Evolutionary conservation across 2,797 vertebrate genomes (phyloP), one percentile per base, ranked within the genome.

Genomic region (Octomys mimax): DNA sequence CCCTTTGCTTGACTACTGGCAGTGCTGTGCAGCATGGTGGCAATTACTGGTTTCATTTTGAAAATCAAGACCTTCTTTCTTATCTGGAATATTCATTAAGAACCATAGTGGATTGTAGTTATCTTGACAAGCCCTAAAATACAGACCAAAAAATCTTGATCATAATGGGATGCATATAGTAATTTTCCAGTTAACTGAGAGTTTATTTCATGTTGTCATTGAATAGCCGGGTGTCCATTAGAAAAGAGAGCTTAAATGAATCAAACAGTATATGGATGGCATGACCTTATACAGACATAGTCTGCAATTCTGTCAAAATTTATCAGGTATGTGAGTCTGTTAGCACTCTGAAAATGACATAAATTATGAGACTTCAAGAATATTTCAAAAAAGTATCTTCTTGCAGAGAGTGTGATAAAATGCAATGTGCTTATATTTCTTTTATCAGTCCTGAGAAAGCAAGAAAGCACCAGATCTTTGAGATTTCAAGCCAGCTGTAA

Each of bases 171-270:
- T 59, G 68, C 59, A 64, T 39, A 64, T 54, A 68, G 73, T 62
- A 68, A 36, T 33, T 93, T 77, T 31, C 21, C 0, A 77, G 46
- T 83, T 79, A 88, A 75, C 6, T 82, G 75, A 64, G 31, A 78
- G 36, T 87, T 87, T 64, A 96, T 78, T 88, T 71, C 26, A 57
- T 68, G 14, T 87, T 24, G 49, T 87, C n/a, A 46, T 84, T 87
- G 42, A 85, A 61, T n/a, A 93, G 1, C 36, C 70, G 52, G 21
- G 2, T 49, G 75, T 42, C 79, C 16, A 54, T 26, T 87, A 16
- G 18, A 59, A 84, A 80, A 68, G 6, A 64, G 16, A 77, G 31
- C 11, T 46, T 49, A 36, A 84, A 14, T 49, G 68, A 93, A 18
- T 42, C 46, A 83, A 86, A 68, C 26, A 54, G 39, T 59, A 14